phyloP scores from a whole-genome alignment of 1,140 invertebrate species.

The Halictus rubicundus region DNA sequence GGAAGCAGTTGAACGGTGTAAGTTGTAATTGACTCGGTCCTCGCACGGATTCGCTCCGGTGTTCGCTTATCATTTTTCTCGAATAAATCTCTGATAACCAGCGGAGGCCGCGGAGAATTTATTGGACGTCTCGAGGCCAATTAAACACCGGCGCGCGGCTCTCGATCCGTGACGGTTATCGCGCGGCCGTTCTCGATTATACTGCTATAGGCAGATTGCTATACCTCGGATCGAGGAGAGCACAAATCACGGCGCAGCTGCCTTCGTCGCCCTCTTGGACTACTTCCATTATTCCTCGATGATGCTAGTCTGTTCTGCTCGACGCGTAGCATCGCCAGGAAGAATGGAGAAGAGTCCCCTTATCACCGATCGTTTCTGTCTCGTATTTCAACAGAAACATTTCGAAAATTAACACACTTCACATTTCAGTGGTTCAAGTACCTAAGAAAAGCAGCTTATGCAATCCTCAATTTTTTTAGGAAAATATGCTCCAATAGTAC shows the following conservation, averaged over 20 bases:
- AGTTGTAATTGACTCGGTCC: too few relatives aligned
- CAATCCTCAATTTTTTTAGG: too few relatives aligned
- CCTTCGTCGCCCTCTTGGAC: background rate
- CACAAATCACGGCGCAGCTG: conserved; percentile 32
- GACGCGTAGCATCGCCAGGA: too few relatives aligned
- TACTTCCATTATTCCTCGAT: conserved; percentile 17
- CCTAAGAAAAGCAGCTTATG: too few relatives aligned
- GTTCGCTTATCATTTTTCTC: conserved; percentile 21
- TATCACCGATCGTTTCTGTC: too few relatives aligned
- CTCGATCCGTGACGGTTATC: conserved; percentile 62
- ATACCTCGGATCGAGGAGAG: conserved; percentile 39
- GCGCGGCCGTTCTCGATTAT: conserved; percentile 53
- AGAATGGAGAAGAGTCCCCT: too few relatives aligned
- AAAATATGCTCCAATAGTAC: too few relatives aligned
- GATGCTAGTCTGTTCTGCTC: too few relatives aligned
- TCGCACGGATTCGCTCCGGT: background rate
- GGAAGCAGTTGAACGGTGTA: too few relatives aligned
- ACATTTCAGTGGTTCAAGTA: too few relatives aligned
- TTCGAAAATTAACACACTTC: too few relatives aligned
- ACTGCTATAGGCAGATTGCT: conserved; percentile 9
- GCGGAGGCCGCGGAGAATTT: conserved; percentile 37
- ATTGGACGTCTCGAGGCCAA: conserved; percentile 52
- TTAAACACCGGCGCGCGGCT: conserved; percentile 46
- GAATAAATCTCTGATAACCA: conserved; percentile 54
- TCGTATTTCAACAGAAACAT: too few relatives aligned